Evolutionary conservation across 2,888 invertebrate species (phyloP).

Genomic region (Leuctra nigra): DNA sequence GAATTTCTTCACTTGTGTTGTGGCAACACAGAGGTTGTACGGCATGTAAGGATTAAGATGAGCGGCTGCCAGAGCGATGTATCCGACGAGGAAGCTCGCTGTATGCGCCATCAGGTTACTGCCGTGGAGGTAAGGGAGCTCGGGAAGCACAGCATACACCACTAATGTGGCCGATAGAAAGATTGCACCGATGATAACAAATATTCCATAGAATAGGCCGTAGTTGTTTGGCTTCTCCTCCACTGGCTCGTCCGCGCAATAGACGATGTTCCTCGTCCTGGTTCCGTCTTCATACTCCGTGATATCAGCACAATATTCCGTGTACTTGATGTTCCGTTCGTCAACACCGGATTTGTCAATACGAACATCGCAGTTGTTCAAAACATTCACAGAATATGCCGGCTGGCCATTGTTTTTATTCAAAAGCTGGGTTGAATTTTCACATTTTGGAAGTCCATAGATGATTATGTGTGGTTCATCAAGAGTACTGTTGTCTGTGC

Average conservation of each 20-base stretch:
- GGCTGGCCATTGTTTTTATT: too few relatives aligned
- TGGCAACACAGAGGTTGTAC: background rate
- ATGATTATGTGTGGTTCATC: too few relatives aligned
- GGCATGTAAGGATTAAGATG: constrained; percentile 15
- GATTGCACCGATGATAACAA: constrained; percentile 18
- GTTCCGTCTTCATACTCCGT: constrained; percentile 7
- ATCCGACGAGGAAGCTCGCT: constrained; percentile 19
- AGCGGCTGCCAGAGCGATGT: constrained; percentile 16
- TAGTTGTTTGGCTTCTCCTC: background rate
- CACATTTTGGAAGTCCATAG: too few relatives aligned
- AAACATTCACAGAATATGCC: too few relatives aligned
- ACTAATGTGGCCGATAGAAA: constrained; percentile 24
- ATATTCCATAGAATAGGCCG: constrained; percentile 18
- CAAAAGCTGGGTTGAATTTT: too few relatives aligned
- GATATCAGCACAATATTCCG: constrained; percentile 20
- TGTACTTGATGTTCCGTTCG: background rate
- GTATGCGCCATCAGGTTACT: constrained; percentile 24
- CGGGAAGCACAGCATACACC: constrained; percentile 21
- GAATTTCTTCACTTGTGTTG: too few relatives aligned
- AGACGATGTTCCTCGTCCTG: constrained; percentile 5
- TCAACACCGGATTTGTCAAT: background rate
- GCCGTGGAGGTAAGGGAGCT: constrained; percentile 20
- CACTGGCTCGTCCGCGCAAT: background rate
- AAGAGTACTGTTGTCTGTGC: too few relatives aligned
- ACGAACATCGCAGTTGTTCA: background rate